phyloP scores from a whole-genome alignment of 2,797 vertebrate genomes.

The Amniataba percoides region DNA sequence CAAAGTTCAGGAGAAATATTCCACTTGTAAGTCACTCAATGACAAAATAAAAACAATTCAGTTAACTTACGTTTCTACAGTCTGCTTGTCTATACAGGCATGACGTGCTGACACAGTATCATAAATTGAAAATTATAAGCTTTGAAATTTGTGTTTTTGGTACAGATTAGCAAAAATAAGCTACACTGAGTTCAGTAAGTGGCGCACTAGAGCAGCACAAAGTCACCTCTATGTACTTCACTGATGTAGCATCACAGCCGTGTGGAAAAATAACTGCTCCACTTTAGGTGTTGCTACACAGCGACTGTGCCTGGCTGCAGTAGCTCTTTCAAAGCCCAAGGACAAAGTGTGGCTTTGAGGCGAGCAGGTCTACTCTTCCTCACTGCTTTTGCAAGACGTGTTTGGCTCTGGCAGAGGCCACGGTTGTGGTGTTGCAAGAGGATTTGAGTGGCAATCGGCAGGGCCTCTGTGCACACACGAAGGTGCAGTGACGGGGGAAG shows the following conservation, averaged over 20 bases:
- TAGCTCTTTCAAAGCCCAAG: constrained; percentile 51
- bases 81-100: not conserved
- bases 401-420: constrained; percentile 35
- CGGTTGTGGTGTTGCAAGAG: constrained; percentile 26
- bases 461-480: constrained; percentile 19
- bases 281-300: constrained; percentile 57
- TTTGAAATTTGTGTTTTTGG: not conserved
- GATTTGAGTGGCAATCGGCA: constrained; percentile 8
- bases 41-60: not conserved
- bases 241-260: constrained; percentile 19
- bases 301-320: constrained; percentile 40
- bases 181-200: constrained; percentile 24
- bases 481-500: constrained; percentile 51
- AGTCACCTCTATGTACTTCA: constrained; percentile 56
- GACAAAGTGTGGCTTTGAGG: constrained; percentile 56
- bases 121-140: not conserved
- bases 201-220: constrained; percentile 42
- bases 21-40: not conserved
- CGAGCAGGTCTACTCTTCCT: not conserved
- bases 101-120: not conserved
- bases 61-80: not conserved
- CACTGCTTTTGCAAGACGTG: constrained; percentile 29
- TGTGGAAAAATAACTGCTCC: constrained; percentile 64
- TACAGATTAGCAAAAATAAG: constrained; percentile 13
- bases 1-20: not conserved